Conservation (phyloP, 1,140 invertebrate species). For the Periplaneta americana region DNA sequence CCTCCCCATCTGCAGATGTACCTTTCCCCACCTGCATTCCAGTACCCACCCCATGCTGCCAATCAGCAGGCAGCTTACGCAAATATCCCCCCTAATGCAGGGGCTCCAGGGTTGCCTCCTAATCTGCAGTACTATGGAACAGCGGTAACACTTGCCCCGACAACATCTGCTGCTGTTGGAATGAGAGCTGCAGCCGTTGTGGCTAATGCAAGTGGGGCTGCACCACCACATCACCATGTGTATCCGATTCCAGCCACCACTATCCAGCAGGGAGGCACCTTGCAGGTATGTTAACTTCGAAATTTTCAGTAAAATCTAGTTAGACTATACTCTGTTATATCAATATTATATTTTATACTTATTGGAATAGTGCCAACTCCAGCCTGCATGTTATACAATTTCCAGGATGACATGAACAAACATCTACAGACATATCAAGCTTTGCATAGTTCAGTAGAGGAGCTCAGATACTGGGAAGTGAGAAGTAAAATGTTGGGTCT, state of each 20-base stretch:
- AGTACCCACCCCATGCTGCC: conserved; percentile 23
- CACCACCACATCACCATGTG: conserved; percentile 18
- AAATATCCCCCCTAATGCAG: conserved; percentile 1
- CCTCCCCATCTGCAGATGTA: conserved; percentile 30
- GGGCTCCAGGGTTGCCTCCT: conserved; percentile 6
- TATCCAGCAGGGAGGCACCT: not conserved
- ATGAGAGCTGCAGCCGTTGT: conserved; percentile 3
- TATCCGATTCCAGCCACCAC: conserved; percentile 17
- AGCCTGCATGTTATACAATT: no score
- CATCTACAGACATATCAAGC: no score
- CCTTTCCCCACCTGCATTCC: conserved; percentile 35
- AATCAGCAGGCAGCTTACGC: conserved; percentile 16
- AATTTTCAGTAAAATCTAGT: no score
- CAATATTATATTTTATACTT: no score
- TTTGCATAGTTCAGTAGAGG: no score
- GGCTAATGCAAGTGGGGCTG: conserved; percentile 1
- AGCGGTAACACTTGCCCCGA: conserved; percentile 21
- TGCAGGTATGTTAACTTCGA: conserved; percentile 23
- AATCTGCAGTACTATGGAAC: conserved; percentile 20
- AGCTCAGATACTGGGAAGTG: no score
- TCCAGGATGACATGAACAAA: no score
- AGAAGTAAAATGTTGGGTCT: no score
- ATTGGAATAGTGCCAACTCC: no score
- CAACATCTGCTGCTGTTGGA: conserved; percentile 22
- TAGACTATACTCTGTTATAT: no score